phyloP scores from a whole-genome alignment of 2,113 vertebrate genomes.

The Rhabdornis inornatus region DNA sequence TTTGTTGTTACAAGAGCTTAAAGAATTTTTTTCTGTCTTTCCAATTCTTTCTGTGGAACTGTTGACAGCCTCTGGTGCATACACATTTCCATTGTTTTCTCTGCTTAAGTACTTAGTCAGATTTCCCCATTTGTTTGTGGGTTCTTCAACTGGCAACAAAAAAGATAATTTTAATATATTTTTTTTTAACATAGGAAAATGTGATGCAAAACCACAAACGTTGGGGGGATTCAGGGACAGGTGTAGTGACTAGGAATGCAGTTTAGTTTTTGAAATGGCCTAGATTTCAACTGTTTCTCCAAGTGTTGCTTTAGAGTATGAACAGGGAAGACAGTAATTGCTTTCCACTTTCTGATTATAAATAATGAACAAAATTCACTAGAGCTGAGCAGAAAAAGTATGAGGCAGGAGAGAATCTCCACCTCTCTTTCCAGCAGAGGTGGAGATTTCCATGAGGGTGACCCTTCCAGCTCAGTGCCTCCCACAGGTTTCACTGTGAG shows the following conservation, averaged over 20 bases:
- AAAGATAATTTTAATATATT: neutral
- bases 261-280: neutral
- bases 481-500: neutral
- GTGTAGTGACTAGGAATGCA: neutral
- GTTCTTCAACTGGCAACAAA: slow-evolving; percentile 28
- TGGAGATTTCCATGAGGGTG: neutral
- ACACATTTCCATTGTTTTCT: slow-evolving; percentile 61
- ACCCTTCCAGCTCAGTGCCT: neutral
- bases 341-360: neutral
- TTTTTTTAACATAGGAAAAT: slow-evolving; percentile 8
- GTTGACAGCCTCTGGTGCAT: slow-evolving; percentile 28
- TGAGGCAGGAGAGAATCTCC: neutral
- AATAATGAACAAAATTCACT: neutral
- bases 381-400: neutral
- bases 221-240: slow-evolving; percentile 16
- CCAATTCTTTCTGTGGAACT: slow-evolving; percentile 20
- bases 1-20: slow-evolving; percentile 49
- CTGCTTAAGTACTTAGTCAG: slow-evolving; percentile 53
- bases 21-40: slow-evolving; percentile 23
- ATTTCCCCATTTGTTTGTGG: slow-evolving; percentile 26
- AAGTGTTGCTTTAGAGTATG: neutral
- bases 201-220: slow-evolving; percentile 33
- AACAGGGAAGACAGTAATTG: neutral
- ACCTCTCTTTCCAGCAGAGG: neutral
- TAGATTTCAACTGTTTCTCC: neutral